These are phyloP conservation scores for Pogonocichla stellata DNA, from an alignment of 2,113 vertebrate species.

Conservation along the genomic window DNA sequence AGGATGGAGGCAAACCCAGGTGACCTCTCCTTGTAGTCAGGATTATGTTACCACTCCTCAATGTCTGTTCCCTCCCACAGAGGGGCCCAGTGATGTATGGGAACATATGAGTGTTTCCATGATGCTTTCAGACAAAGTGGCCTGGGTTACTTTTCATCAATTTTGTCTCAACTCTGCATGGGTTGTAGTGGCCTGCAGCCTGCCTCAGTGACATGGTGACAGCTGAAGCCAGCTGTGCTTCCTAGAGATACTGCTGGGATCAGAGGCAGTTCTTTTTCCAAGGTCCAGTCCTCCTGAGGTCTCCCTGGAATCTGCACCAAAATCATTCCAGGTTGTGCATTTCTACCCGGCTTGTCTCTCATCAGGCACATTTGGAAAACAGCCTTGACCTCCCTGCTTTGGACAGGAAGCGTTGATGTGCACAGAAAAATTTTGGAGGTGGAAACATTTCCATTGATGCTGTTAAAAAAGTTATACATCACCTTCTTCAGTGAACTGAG, in stretches of 20 bases:
- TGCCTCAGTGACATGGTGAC: rapidly evolving
- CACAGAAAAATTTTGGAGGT: background rate
- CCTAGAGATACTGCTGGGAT: background rate
- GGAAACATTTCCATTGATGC: background rate
- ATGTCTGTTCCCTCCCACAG: background rate
- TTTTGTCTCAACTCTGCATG: background rate
- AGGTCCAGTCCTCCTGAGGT: background rate
- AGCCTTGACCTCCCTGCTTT: background rate
- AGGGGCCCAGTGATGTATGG: rapidly evolving
- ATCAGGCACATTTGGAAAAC: background rate
- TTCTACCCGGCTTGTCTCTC: background rate
- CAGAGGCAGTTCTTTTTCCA: rapidly evolving
- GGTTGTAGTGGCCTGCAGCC: background rate
- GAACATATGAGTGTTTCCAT: background rate
- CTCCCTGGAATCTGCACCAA: background rate
- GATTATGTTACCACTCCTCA: background rate
- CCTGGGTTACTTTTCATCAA: background rate
- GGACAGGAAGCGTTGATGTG: background rate
- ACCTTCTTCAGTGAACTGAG: background rate
- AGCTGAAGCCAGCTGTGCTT: background rate
- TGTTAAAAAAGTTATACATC: background rate
- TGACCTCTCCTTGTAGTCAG: background rate
- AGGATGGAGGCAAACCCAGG: background rate
- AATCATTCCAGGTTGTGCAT: rapidly evolving
- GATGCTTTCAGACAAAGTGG: background rate